phyloP scores from a whole-genome alignment of 1,140 invertebrate species.

The Onthophagus taurus region DNA sequence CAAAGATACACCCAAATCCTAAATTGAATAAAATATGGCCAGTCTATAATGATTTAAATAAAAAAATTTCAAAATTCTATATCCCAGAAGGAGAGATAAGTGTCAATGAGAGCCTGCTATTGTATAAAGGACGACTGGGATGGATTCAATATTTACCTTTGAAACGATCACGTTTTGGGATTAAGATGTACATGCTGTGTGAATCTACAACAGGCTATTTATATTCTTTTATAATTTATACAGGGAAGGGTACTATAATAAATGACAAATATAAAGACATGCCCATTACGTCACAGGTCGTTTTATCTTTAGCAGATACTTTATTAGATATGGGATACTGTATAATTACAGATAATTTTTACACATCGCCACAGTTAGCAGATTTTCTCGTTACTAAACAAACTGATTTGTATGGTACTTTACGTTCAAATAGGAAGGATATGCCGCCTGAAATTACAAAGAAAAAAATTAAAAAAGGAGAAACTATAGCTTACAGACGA shows the following conservation, averaged over 20 bases:
- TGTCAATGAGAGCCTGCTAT: slow-evolving; percentile 7
- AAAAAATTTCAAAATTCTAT: too few relatives aligned
- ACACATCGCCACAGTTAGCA: slow-evolving; percentile 10
- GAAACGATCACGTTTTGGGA: slow-evolving; percentile 14
- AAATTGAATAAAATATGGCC: too few relatives aligned
- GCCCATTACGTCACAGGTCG: slow-evolving; percentile 9
- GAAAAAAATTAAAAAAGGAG: slow-evolving; percentile 11
- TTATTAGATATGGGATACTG: slow-evolving; percentile 1
- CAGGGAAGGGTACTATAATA: slow-evolving; percentile 4
- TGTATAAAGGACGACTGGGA: slow-evolving; percentile 14
- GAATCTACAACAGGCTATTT: slow-evolving; percentile 15
- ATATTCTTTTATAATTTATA: slow-evolving; percentile 14
- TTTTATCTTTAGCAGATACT: slow-evolving; percentile 1
- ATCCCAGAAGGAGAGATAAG: background rate
- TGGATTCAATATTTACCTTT: slow-evolving; percentile 13
- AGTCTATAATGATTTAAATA: background rate
- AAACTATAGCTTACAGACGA: background rate
- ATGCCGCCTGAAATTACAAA: slow-evolving; percentile 3
- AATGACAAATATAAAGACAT: slow-evolving; percentile 10
- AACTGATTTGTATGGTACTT: slow-evolving; percentile 8
- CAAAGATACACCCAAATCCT: too few relatives aligned
- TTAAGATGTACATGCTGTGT: slow-evolving; percentile 13
- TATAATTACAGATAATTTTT: slow-evolving; percentile 15
- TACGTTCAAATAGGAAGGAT: slow-evolving; percentile 7
- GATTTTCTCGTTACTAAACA: background rate